A percentile compares a stretch with the other conserved stretches of the same genome.
These are phyloP conservation scores for Conops quadrifasciatus DNA, from an alignment of 2,888 invertebrate species.

Conservation along the genomic window DNA sequence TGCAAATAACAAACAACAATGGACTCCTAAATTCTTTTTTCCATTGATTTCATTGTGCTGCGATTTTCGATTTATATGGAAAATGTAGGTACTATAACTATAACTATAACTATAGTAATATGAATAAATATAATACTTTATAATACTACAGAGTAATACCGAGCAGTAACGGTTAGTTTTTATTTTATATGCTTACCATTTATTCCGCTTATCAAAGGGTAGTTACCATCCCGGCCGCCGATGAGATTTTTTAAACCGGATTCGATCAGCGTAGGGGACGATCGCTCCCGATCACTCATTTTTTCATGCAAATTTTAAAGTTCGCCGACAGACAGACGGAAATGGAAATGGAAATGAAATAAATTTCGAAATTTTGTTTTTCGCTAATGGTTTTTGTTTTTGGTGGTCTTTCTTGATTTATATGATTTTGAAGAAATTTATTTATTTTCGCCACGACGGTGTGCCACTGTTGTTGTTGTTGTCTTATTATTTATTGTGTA, in stretches of 20 bases:
- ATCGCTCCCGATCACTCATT: slow-evolving; percentile 91
- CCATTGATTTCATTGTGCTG: no score
- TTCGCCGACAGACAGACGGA: slow-evolving; percentile 35
- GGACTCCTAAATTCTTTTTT: no score
- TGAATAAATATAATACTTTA: no score
- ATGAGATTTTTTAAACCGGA: slow-evolving; percentile 85
- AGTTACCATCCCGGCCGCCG: slow-evolving; percentile 80
- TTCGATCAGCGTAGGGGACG: slow-evolving; percentile 88
- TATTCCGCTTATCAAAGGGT: slow-evolving; percentile 81
- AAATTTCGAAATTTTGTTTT: slow-evolving; percentile 20
- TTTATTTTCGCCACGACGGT: no score
- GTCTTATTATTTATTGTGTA: background rate
- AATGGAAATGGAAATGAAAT: background rate
- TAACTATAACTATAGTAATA: no score
- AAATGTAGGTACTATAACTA: no score
- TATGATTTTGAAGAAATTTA: slow-evolving; percentile 22
- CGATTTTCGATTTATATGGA: no score
- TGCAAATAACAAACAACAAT: no score
- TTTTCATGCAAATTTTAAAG: slow-evolving; percentile 64
- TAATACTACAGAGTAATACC: no score
- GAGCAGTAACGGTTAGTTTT: no score
- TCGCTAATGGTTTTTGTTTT: background rate
- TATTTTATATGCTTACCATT: slow-evolving; percentile 65
- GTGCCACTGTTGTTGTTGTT: background rate
- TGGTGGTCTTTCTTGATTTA: background rate